Base-by-base conservation (phyloP, 1,140 invertebrate species). In the Lasioglossum baleicum region DNA sequence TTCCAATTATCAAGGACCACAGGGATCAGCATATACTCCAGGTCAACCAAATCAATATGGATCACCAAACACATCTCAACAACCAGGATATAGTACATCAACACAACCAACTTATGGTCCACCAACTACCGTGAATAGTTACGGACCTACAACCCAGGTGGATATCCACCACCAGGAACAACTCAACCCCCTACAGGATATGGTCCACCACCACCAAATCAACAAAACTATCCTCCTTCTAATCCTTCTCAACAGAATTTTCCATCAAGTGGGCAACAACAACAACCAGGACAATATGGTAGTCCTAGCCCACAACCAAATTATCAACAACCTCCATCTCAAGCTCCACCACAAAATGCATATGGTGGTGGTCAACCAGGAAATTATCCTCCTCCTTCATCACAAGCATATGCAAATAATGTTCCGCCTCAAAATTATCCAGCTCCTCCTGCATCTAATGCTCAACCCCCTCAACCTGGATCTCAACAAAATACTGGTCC, bases 1-100 rank as follows among this genome's bases (percentile, higher is more conserved):
- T 0, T 86, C 87, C 31, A 92, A 92, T 81, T 93, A 93, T 81
- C 91, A 91, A 86, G 89, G 92, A 66, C 93, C 93, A n/a, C 92
- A 93, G 80, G 89, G 87, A 48, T 81, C 89, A 17, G 89, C 87
- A 11, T 93, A 93, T 44, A 87, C 85, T 15, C 87, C 85, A 40
- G 91, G 91, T 40, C 91, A 92, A 75, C 91, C 91, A 70, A 92
- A 92, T 65, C 92, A 93, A 64, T 93, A 92, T 64, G 91, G 89
- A n/a, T 90, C 92, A 61, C 91, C 92, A 42, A 92, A 89, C 58
- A 75, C 90, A 11, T 87, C 91, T 40, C 91, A 91, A 22, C 92
- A 92, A 69, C 92, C 92, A 71, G 90, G 88, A 26, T 93, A 93
- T 64, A 88, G 86, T 26, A 48, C 90, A 42, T 80, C 89, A 2